phyloP scores from a whole-genome alignment of 2,888 invertebrate species.

The Apomyelois bistriatella region DNA sequence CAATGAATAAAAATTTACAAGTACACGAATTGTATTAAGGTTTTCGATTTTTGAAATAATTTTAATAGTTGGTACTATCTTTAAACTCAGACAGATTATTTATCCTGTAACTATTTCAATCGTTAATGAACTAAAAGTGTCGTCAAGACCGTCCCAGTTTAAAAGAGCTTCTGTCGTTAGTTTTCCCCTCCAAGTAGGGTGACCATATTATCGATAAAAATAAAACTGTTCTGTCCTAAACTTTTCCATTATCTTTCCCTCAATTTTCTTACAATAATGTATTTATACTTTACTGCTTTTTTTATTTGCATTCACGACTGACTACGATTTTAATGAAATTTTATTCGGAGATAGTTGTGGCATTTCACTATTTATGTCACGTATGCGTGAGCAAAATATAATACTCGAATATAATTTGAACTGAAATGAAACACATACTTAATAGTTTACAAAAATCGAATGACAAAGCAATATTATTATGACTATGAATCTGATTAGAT shows the following conservation, averaged over 20 bases:
- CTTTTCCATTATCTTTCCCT: constrained; percentile 39
- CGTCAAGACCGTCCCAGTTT: constrained; percentile 29
- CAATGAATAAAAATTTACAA: not conserved
- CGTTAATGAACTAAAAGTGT: constrained; percentile 34
- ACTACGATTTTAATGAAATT: too few species aligned
- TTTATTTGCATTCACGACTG: too few species aligned
- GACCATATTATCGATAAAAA: constrained; percentile 29
- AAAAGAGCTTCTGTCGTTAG: constrained; percentile 33
- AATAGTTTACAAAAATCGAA: too few species aligned
- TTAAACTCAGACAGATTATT: constrained; percentile 7
- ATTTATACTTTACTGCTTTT: not conserved
- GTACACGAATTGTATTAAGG: too few species aligned
- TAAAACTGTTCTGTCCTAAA: constrained; percentile 28
- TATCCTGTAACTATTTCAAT: constrained; percentile 12
- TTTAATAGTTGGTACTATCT: not conserved
- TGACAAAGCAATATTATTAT: too few species aligned
- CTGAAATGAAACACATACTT: too few species aligned
- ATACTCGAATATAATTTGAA: too few species aligned
- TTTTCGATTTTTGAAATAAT: too few species aligned
- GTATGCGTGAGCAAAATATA: too few species aligned
- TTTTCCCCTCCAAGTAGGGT: constrained; percentile 32
- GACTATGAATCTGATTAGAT: too few species aligned
- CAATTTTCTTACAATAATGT: not conserved
- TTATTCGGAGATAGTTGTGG: too few species aligned
- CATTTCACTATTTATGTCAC: too few species aligned